A percentile compares a stretch with the other conserved stretches of the same genome.
Evolutionary conservation across 2,888 invertebrate species (phyloP).

Genomic region (Abscondita cerata): DNA sequence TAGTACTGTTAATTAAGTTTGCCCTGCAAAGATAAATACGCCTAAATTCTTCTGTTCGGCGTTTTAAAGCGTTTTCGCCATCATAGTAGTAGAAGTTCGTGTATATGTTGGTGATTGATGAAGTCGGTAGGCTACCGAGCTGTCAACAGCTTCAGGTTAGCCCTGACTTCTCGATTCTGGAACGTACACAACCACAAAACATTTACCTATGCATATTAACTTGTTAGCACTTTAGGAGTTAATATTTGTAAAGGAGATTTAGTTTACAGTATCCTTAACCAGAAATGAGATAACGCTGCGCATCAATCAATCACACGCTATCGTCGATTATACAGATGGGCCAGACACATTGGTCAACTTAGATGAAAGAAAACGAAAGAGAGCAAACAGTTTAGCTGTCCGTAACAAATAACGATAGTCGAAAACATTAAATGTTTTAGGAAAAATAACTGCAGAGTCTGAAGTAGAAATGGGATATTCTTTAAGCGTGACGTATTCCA

Average conservation of each 20-base stretch:
- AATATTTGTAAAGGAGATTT: constrained; percentile 52
- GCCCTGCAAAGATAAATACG: constrained; percentile 9
- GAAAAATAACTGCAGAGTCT: not conserved
- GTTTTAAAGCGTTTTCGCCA: constrained; percentile 27
- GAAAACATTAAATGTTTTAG: too few relatives aligned
- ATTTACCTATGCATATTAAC: constrained; percentile 51
- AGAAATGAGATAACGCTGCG: constrained; percentile 42
- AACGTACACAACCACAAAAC: constrained; percentile 24
- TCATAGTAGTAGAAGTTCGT: constrained; percentile 18
- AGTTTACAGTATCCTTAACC: constrained; percentile 43
- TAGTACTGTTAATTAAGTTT: constrained; percentile 1
- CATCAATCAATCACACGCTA: constrained; percentile 52
- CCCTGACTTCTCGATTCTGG: constrained; percentile 16
- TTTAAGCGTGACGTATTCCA: constrained; percentile 17
- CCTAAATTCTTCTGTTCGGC: constrained; percentile 17
- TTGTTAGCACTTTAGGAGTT: constrained; percentile 50
- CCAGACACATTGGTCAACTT: constrained; percentile 33
- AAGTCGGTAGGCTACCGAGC: constrained; percentile 37
- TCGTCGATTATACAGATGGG: constrained; percentile 47
- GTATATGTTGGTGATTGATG: constrained; percentile 39
- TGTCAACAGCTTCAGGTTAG: constrained; percentile 25
- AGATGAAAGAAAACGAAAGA: constrained; percentile 19
- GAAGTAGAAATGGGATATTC: constrained; percentile 2
- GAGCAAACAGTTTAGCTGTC: not conserved
- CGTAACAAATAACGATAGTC: not conserved